Base-by-base conservation (phyloP, 2,888 invertebrate species). In the Apomyelois bistriatella region DNA sequence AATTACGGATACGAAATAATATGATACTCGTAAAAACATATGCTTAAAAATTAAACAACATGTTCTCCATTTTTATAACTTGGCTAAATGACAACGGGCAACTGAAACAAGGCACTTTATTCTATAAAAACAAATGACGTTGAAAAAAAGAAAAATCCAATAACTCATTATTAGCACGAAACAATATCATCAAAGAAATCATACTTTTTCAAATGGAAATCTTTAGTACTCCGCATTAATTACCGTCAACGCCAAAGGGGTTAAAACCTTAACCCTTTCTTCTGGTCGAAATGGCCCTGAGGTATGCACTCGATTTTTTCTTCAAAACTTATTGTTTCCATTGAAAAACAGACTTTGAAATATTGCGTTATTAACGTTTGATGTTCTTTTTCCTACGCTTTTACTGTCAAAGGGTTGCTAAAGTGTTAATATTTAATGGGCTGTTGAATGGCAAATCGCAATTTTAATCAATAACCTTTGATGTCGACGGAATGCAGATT, bases 241-340 rank as follows among this genome's bases (percentile, higher is more conserved):
- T 87, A 88, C 76, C 65, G 79, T 74, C 77, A 72, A 72, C 81
- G 76, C 81, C 76, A 77, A 81, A 76, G 73, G 82, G 88, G 80
- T 76, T 80, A 78, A 81, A 61, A 67, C 62, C 62, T 78, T 81
- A 84, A 84, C 83, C 87, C 83, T 83, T 82, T 77, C 68, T 69
- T 71, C 60, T 62, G 60, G 56, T 56, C 49, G 53, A 69, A 77
- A 78, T 76, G 73, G 71, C 81, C 80, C 57, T 48, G 65, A 76
- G 82, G 76, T 66, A 79, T 82, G 85, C 82, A 75, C 79, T 75
- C 74, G 64, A 73, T 79, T 77, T 77, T 79, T 82, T 79, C 78
- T 83, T 82, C 69, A 74, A 77, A 85, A 74, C 52, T 84, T 84
- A 87, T 88, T 88, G 87, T 88, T 89, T 85, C 82, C 82, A 85